These are phyloP conservation scores for Hyperoodon ampullatus DNA, from an alignment of 2,113 vertebrate species.

Conservation along the genomic window DNA sequence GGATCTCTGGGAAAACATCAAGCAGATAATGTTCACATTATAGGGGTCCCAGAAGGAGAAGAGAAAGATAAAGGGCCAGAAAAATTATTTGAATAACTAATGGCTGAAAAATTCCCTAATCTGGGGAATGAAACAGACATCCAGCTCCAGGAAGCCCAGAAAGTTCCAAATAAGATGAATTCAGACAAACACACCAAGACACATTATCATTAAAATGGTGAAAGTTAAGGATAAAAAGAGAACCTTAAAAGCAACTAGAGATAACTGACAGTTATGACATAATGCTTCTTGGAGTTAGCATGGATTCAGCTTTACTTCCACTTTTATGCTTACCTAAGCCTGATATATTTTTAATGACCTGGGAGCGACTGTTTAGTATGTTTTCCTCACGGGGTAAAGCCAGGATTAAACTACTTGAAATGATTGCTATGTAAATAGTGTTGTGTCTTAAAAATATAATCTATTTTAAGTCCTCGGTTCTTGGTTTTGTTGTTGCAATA, in stretches of 20 bases:
- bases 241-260: background rate
- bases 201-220: background rate
- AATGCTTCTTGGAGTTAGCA: background rate
- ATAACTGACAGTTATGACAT: background rate
- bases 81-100: background rate
- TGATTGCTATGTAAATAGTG: constrained; percentile 28
- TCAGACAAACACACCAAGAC: background rate
- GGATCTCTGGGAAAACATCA: background rate
- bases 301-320: background rate
- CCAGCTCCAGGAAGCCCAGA: background rate
- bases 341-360: constrained; percentile 5
- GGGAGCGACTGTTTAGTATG: background rate
- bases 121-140: background rate
- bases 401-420: constrained; percentile 34
- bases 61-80: background rate
- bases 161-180: background rate
- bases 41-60: background rate
- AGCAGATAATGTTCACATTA: background rate
- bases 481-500: constrained; percentile 35
- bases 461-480: background rate
- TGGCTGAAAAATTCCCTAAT: background rate
- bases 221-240: background rate
- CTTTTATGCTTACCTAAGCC: background rate
- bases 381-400: background rate
- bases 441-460: constrained; percentile 17